Evolutionary conservation across 1,140 invertebrate species (phyloP).

Genomic region (Drosophila sp.): DNA sequence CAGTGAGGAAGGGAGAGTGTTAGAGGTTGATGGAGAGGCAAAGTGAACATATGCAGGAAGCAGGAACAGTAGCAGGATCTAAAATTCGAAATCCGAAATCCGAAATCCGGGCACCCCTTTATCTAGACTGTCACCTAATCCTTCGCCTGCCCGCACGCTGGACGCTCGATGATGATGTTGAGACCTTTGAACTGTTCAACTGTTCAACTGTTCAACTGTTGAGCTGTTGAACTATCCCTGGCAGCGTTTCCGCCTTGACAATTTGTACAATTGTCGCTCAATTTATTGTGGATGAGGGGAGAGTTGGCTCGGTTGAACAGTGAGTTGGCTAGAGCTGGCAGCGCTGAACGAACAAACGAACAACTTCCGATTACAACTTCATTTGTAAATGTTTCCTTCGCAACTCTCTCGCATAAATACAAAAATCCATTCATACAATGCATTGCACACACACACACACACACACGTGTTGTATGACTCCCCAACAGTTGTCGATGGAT

Average conservation of each 20-base stretch:
- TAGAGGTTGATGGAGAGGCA: background rate
- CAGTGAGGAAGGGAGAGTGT: no score
- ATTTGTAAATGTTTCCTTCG: conserved; percentile 84
- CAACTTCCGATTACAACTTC: conserved; percentile 85
- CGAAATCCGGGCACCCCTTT: conserved; percentile 25
- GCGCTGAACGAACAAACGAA: conserved; percentile 81
- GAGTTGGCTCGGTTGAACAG: background rate
- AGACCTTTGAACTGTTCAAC: conserved; percentile 35
- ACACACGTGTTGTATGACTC: conserved; percentile 4
- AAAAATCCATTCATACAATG: conserved; percentile 71
- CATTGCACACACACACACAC: conserved; percentile 55
- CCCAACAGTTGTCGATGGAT: conserved; percentile 1
- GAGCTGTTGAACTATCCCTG: conserved; percentile 71
- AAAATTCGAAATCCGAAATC: no score
- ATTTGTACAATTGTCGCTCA: conserved; percentile 84
- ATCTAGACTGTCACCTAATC: conserved; percentile 27
- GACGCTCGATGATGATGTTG: conserved; percentile 3
- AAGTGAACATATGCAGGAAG: conserved; percentile 54
- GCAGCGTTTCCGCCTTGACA: conserved; percentile 84
- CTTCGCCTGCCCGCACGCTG: conserved; percentile 21
- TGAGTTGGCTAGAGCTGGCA: conserved; percentile 2
- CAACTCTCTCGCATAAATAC: conserved; percentile 51
- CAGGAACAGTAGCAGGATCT: conserved; percentile 29
- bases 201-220: conserved; percentile 59
- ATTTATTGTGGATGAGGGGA: conserved; percentile 58